These are phyloP conservation scores for Gallirallus australis DNA, from an alignment of 2,797 vertebrate species.

Conservation along the genomic window DNA sequence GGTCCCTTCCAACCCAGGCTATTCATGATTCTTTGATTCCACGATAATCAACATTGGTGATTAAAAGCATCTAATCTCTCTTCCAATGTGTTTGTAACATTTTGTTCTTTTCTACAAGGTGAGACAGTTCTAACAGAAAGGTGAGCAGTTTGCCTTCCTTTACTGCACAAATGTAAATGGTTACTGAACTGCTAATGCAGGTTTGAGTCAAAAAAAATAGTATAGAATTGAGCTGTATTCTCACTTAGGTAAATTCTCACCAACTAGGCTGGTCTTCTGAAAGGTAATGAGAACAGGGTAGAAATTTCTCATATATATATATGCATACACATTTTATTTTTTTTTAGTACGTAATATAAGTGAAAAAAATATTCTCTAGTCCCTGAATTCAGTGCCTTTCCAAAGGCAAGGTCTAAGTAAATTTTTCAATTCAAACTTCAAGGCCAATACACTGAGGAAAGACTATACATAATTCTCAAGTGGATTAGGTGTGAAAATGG, in stretches of 20 bases:
- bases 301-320: neutral
- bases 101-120: neutral
- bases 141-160: neutral
- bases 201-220: neutral
- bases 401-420: neutral
- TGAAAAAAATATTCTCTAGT: neutral
- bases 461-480: neutral
- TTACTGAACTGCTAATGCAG: neutral
- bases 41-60: neutral
- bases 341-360: neutral
- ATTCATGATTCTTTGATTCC: no score
- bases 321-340: neutral
- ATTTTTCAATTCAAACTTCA: neutral
- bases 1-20: no score
- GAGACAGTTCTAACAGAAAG: neutral
- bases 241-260: neutral
- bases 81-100: neutral
- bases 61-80: neutral
- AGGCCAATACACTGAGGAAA: neutral
- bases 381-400: neutral
- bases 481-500: neutral
- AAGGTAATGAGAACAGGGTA: neutral
- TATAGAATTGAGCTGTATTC: neutral
- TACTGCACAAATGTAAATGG: neutral
- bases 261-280: neutral